A percentile compares a stretch with the other conserved stretches of the same genome.
These are phyloP conservation scores for Ophion costatus DNA, from an alignment of 2,888 invertebrate species.

Conservation along the genomic window DNA sequence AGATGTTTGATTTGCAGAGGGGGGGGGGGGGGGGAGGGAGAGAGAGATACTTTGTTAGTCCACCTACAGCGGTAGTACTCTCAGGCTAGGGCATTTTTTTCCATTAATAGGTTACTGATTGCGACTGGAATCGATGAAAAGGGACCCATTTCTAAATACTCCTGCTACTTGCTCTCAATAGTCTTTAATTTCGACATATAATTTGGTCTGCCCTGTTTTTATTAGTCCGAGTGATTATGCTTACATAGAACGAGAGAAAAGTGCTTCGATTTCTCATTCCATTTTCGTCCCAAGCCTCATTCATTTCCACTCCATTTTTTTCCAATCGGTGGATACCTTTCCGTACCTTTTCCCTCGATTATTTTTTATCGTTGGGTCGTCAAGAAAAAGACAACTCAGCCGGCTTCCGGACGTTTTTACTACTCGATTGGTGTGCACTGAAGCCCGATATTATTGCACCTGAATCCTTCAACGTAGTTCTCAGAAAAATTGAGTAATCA, in stretches of 20 bases:
- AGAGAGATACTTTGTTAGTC: too few species aligned
- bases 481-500: slow-evolving; percentile 48
- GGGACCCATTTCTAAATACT: too few species aligned
- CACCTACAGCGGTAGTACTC: too few species aligned
- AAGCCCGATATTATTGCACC: slow-evolving; percentile 36
- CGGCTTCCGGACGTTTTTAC: slow-evolving; percentile 19
- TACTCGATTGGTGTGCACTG: slow-evolving; percentile 3
- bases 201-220: background rate
- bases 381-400: slow-evolving; percentile 12
- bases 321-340: slow-evolving; percentile 1
- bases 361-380: slow-evolving; percentile 15
- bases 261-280: background rate
- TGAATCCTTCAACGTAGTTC: slow-evolving; percentile 37
- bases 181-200: background rate
- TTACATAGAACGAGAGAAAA: background rate
- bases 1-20: too few species aligned
- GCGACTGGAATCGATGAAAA: too few species aligned
- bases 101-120: too few species aligned
- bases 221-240: background rate
- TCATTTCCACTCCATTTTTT: slow-evolving; percentile 1
- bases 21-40: too few species aligned
- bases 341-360: background rate
- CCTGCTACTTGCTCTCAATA: too few species aligned
- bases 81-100: too few species aligned
- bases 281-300: slow-evolving; percentile 1